Evolutionary conservation across 2,113 vertebrate genomes (phyloP).

Genomic region (Sminthopsis crassicaudata): DNA sequence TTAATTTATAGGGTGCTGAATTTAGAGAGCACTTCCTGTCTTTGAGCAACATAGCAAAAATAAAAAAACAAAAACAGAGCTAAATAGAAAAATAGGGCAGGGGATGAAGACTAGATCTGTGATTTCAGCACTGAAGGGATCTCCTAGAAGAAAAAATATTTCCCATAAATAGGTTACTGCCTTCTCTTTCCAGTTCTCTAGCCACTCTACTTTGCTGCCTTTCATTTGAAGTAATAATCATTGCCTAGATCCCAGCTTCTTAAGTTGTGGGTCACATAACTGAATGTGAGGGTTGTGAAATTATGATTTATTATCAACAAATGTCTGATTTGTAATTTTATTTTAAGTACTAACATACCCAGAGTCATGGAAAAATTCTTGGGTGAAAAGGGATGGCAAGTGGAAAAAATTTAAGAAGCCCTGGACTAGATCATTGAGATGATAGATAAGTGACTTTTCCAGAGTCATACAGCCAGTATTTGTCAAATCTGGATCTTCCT

Average conservation of each 20-base stretch:
- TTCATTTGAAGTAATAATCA: background rate
- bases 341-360: too few species aligned
- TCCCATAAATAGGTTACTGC: background rate
- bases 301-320: too few species aligned
- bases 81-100: background rate
- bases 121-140: background rate
- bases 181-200: background rate
- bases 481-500: background rate
- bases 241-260: background rate
- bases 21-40: background rate
- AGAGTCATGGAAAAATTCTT: too few species aligned
- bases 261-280: too few species aligned
- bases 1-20: background rate
- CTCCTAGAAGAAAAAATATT: background rate
- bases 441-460: background rate
- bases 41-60: background rate
- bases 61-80: background rate
- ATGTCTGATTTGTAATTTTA: too few species aligned
- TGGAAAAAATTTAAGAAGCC: too few species aligned
- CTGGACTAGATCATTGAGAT: background rate
- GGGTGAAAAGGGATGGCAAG: too few species aligned
- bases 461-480: background rate
- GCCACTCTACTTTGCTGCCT: too few species aligned
- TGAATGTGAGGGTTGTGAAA: too few species aligned
- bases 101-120: background rate